Evolutionary conservation across 2,888 invertebrate genomes (phyloP).

Genomic region (Caenorhabditis sulstoni): DNA sequence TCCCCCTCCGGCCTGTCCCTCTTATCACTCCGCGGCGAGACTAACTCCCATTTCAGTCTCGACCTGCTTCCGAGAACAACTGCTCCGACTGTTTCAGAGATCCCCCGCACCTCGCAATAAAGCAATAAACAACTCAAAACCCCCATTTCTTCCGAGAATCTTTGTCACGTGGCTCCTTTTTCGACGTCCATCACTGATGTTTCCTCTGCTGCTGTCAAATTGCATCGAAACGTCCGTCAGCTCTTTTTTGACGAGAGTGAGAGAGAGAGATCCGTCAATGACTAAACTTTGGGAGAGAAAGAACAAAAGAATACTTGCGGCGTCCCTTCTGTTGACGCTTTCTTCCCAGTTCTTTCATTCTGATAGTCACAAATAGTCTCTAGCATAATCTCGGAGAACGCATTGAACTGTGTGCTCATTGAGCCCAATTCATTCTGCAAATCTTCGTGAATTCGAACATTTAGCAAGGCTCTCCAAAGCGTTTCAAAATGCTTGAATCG

Average conservation of each 20-base stretch:
- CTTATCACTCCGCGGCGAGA: too few species aligned
- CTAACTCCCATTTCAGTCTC: too few species aligned
- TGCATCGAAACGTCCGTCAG: slow-evolving; percentile 44
- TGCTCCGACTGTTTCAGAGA: too few species aligned
- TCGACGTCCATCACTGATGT: slow-evolving; percentile 25
- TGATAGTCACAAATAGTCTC: too few species aligned
- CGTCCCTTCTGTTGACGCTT: neutral
- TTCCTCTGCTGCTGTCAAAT: slow-evolving; percentile 29
- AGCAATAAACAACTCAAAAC: too few species aligned
- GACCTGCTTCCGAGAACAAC: too few species aligned
- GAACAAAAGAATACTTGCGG: slow-evolving; percentile 24
- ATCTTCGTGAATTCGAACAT: too few species aligned
- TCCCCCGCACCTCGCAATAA: too few species aligned
- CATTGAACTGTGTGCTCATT: slow-evolving; percentile 27
- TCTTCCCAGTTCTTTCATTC: too few species aligned
- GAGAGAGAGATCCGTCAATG: slow-evolving; percentile 42
- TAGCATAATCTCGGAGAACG: too few species aligned
- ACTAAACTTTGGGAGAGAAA: slow-evolving; percentile 31
- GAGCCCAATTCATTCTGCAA: slow-evolving; percentile 8
- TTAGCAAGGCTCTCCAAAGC: neutral
- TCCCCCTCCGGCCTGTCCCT: too few species aligned
- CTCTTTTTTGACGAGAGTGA: slow-evolving; percentile 34
- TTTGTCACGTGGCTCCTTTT: neutral
- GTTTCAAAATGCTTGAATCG: slow-evolving; percentile 1
- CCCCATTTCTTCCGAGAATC: too few species aligned